A percentile compares a stretch with the other conserved stretches of the same genome.
These are phyloP conservation scores for Apodemia duryi DNA, from an alignment of 2,888 invertebrate genomes.

Conservation along the genomic window DNA sequence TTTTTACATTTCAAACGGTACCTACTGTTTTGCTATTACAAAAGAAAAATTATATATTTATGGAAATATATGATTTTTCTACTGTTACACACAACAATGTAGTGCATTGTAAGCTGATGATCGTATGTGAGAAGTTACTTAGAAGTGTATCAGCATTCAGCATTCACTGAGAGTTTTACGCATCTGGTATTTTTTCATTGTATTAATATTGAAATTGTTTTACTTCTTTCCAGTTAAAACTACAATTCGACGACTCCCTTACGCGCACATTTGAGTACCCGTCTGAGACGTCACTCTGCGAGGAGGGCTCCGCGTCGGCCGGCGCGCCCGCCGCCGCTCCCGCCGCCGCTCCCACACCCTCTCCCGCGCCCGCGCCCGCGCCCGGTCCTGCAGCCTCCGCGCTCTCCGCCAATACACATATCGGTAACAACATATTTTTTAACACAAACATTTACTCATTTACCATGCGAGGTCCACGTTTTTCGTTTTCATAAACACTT, in stretches of 20 bases:
- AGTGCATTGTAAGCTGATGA: too few species aligned
- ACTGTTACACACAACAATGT: too few species aligned
- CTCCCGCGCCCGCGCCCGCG: constrained; percentile 24
- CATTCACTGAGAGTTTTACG: neutral
- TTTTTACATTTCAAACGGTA: too few species aligned
- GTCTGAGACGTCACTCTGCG: constrained; percentile 90
- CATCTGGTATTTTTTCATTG: neutral
- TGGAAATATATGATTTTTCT: too few species aligned
- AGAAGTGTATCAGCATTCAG: neutral
- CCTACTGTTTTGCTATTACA: too few species aligned
- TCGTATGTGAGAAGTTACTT: too few species aligned
- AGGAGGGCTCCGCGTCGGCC: constrained; percentile 67
- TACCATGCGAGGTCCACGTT: neutral
- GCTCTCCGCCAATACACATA: constrained; percentile 61
- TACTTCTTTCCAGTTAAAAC: constrained; percentile 83
- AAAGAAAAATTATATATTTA: too few species aligned
- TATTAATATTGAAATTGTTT: neutral
- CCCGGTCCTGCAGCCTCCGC: constrained; percentile 36
- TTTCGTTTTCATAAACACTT: neutral
- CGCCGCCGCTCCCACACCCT: constrained; percentile 20
- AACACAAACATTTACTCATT: neutral
- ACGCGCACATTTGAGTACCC: constrained; percentile 96
- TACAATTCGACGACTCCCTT: constrained; percentile 92
- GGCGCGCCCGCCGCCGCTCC: constrained; percentile 28
- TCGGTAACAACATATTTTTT: constrained; percentile 39